Percentiles rank a stretch among this genome's conserved stretches.
phyloP scores from a whole-genome alignment of 2,797 vertebrate genomes.

The Sphenodon punctatus region DNA sequence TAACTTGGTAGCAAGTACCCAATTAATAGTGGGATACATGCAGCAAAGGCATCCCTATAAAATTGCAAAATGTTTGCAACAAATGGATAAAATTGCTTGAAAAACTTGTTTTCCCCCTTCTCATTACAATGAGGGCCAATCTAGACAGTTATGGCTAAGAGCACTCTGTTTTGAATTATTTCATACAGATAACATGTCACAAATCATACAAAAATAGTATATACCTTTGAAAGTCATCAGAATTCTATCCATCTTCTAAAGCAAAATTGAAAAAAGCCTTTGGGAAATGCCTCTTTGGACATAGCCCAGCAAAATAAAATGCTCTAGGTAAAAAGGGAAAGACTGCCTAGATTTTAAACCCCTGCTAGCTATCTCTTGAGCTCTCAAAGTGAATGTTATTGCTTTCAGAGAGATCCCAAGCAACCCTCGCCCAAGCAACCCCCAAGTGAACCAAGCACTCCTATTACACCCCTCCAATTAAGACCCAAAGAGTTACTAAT shows the following conservation, averaged over 20 bases:
- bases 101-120: not conserved
- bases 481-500: not conserved
- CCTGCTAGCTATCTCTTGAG: not conserved
- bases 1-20: not conserved
- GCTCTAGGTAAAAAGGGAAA: not conserved
- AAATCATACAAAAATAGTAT: conserved; percentile 10
- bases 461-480: not conserved
- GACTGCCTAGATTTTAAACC: not conserved
- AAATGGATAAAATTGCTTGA: not conserved
- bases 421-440: not conserved
- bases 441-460: not conserved
- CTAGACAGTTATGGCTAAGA: not conserved
- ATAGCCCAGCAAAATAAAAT: not conserved
- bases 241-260: not conserved
- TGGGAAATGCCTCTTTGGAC: not conserved
- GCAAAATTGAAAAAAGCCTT: not conserved
- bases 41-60: not conserved
- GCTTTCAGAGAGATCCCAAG: not conserved
- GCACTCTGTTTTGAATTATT: not conserved
- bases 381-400: not conserved
- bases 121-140: not conserved
- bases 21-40: not conserved
- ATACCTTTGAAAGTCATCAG: conserved; percentile 28
- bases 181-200: not conserved
- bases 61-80: not conserved